These are phyloP conservation scores for Saguinus midas DNA, from an alignment of 2,113 vertebrate genomes.

Conservation along the genomic window DNA sequence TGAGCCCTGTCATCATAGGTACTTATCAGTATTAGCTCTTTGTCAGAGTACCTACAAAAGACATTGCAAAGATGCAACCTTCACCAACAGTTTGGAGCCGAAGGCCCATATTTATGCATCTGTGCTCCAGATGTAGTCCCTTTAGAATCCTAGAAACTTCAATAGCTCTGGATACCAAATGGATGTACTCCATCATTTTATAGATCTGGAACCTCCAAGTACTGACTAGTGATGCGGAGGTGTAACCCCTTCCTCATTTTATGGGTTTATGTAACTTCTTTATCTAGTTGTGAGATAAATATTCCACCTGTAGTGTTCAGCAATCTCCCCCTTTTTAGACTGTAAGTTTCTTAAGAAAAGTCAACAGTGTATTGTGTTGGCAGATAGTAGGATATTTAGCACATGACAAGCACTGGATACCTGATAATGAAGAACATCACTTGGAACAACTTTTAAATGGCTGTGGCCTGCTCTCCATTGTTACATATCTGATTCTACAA, in stretches of 20 bases:
- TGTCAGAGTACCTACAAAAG: background rate
- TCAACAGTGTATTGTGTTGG: background rate
- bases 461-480: background rate
- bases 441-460: background rate
- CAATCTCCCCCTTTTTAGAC: background rate
- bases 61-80: background rate
- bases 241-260: background rate
- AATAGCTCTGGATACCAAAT: background rate
- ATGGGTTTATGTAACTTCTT: background rate
- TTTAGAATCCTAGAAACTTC: background rate
- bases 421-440: background rate
- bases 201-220: background rate
- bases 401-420: background rate
- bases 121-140: background rate
- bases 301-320: background rate
- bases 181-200: background rate
- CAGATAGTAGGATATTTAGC: background rate
- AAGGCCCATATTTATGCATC: background rate
- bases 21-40: background rate
- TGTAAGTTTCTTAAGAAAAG: background rate
- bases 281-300: background rate
- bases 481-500: background rate
- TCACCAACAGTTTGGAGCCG: background rate
- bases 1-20: background rate
- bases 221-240: background rate